A percentile compares a stretch with the other conserved stretches of the same genome.
Conservation (phyloP, 1,140 invertebrate genomes). For the Drosophila nigromelanica region DNA sequence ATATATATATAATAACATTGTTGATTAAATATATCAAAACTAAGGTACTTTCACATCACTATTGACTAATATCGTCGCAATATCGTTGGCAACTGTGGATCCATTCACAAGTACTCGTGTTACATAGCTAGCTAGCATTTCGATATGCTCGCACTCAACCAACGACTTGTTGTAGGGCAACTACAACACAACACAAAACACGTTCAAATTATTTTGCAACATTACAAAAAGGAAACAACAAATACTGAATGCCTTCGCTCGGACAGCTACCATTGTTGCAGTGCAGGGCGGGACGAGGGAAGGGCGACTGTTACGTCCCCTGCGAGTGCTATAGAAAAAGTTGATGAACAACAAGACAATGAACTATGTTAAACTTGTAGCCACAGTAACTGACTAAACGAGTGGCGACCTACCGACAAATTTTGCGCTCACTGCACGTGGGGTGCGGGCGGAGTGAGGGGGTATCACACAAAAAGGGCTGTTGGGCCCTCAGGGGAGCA, state of each 20-base stretch:
- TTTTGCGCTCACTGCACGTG: conserved; percentile 47
- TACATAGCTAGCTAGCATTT: neutral
- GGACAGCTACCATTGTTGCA: conserved; percentile 26
- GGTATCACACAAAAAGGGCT: too few species aligned
- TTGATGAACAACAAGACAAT: conserved; percentile 78
- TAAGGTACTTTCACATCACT: too few species aligned
- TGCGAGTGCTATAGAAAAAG: conserved; percentile 53
- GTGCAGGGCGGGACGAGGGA: neutral
- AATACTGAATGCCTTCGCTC: conserved; percentile 31
- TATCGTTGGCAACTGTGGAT: too few species aligned
- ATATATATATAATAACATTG: too few species aligned
- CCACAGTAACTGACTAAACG: conserved; percentile 50
- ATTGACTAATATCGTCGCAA: too few species aligned
- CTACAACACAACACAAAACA: conserved; percentile 35
- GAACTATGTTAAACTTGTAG: conserved; percentile 66
- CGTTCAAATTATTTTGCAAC: conserved; percentile 55
- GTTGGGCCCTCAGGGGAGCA: neutral
- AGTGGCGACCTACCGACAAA: conserved; percentile 39
- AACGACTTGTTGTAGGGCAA: conserved; percentile 18
- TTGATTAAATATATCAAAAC: too few species aligned
- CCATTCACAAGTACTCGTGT: too few species aligned
- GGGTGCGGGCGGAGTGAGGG: neutral
- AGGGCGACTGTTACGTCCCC: conserved; percentile 22
- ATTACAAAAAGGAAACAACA: conserved; percentile 35
- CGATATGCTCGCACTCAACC: neutral